phyloP scores from a whole-genome alignment of 2,797 vertebrate genomes.

The Amniataba percoides region DNA sequence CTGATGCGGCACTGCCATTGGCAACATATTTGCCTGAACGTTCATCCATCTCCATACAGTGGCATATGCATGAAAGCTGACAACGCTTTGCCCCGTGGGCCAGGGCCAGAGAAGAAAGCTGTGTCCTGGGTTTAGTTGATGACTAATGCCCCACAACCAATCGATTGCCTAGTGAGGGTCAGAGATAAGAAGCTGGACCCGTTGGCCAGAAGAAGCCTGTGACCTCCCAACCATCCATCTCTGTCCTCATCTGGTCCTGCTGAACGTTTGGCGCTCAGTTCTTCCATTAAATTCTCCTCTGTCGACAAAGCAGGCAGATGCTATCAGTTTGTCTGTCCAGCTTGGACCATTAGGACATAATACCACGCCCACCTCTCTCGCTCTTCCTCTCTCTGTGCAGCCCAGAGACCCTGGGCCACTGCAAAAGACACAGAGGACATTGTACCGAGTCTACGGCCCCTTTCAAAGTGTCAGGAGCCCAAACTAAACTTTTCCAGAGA shows the following conservation, averaged over 20 bases:
- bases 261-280: slow-evolving; percentile 82
- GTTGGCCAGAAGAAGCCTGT: slow-evolving; percentile 85
- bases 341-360: slow-evolving; percentile 69
- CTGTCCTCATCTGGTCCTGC: slow-evolving; percentile 86
- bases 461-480: slow-evolving; percentile 77
- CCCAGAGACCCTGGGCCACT: slow-evolving; percentile 53
- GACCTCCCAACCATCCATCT: slow-evolving; percentile 93
- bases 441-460: slow-evolving; percentile 61
- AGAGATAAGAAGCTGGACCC: slow-evolving; percentile 89
- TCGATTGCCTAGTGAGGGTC: slow-evolving; percentile 90
- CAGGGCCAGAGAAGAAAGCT: slow-evolving; percentile 58
- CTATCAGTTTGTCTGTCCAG: slow-evolving; percentile 83
- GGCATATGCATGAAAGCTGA: slow-evolving; percentile 63
- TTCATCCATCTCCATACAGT: slow-evolving; percentile 68
- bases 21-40: slow-evolving; percentile 27
- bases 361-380: slow-evolving; percentile 72
- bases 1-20: background rate
- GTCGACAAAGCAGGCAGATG: slow-evolving; percentile 91
- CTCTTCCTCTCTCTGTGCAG: slow-evolving; percentile 51
- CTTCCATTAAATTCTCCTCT: slow-evolving; percentile 84
- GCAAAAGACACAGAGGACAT: slow-evolving; percentile 76
- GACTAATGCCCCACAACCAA: slow-evolving; percentile 94
- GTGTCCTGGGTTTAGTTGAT: slow-evolving; percentile 71
- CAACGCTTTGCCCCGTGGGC: slow-evolving; percentile 51
- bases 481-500: slow-evolving; percentile 78